Base-by-base conservation (phyloP, 2,113 vertebrate species). In the Platycercus adscitus region DNA sequence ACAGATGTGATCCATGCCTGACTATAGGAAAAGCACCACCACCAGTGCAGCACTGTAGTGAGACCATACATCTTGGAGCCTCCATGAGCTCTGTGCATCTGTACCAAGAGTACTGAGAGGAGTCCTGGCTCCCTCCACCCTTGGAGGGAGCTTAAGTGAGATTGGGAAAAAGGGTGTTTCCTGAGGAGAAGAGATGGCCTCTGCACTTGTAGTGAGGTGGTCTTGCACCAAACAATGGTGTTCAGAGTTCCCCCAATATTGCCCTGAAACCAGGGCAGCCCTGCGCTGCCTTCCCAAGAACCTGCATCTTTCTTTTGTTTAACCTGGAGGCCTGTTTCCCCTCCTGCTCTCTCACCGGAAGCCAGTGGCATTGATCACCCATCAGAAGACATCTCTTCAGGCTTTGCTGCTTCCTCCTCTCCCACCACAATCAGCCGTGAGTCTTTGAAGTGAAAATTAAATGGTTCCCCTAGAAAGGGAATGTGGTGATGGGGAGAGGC, bases 11-110 rank as follows among this genome's bases (percentile, higher is more conserved):
- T 53, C 61, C 28, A 2, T 7, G 3, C 49, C 68, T 83, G 50
- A 8, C 29, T 23, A 17, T 6, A n/a, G 64, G 60, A 91, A 70
- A 70, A 89, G 61, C 88, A 80, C 7, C 6, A 10, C 72, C 46
- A 49, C 33, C 78, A 64, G 1, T 17, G 37, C 93, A 61, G 61
- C 41, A 8, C 24, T 49, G 50, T 14, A 1, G 29, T 24, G 61
- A 86, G 47, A 35, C n/a, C 21, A 0, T 4, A 6, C 0, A 0
- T 64, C 64, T 3, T 0, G 0, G 13, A 47, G 47, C 65, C 61
- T 35, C 65, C 5, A 0, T 53, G 72, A 82, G 58, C 41, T 77
- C 33, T 71, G 35, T 1, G 0, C 39, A 37, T 37, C 60, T 15
- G 4, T 66, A 25, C 46, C 60, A 43, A 33, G 77, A 75, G 47